A percentile compares a stretch with the other conserved stretches of the same genome.
phyloP scores from a whole-genome alignment of 2,113 vertebrate genomes.

The Forbesichthys agassizii region DNA sequence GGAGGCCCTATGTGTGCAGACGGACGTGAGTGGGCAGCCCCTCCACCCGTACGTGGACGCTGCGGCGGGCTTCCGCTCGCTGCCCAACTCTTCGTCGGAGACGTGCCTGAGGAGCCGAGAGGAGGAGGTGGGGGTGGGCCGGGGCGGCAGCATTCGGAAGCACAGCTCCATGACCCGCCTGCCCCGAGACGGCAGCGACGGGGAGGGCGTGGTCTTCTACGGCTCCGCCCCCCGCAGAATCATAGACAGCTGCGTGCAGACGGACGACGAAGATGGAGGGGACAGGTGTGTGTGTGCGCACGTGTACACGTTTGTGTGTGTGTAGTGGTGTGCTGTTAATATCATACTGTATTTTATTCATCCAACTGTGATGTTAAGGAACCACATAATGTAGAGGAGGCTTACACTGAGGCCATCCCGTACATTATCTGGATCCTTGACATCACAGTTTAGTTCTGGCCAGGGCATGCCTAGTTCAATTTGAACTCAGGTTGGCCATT shows the following conservation, averaged over 20 bases:
- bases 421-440: too few relatives aligned
- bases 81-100: constrained; percentile 90
- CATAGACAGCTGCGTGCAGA: constrained; percentile 93
- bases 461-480: too few relatives aligned
- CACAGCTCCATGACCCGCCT: constrained; percentile 94
- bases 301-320: neutral
- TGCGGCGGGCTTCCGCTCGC: constrained; percentile 78
- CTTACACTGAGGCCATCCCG: too few relatives aligned
- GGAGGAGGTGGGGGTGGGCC: constrained; percentile 77
- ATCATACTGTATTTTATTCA: too few relatives aligned
- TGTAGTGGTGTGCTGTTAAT: neutral
- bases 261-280: constrained; percentile 92
- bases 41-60: constrained; percentile 76
- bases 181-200: constrained; percentile 80
- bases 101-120: constrained; percentile 88
- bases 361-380: too few relatives aligned
- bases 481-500: too few relatives aligned
- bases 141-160: constrained; percentile 83
- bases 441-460: too few relatives aligned
- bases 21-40: constrained; percentile 72
- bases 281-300: constrained; percentile 72
- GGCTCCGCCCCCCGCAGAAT: constrained; percentile 79
- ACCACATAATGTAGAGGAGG: too few relatives aligned
- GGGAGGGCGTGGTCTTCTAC: constrained; percentile 77
- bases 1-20: constrained; percentile 28